phyloP scores from a whole-genome alignment of 2,113 vertebrate species.

The Amphiprion ocellaris region DNA sequence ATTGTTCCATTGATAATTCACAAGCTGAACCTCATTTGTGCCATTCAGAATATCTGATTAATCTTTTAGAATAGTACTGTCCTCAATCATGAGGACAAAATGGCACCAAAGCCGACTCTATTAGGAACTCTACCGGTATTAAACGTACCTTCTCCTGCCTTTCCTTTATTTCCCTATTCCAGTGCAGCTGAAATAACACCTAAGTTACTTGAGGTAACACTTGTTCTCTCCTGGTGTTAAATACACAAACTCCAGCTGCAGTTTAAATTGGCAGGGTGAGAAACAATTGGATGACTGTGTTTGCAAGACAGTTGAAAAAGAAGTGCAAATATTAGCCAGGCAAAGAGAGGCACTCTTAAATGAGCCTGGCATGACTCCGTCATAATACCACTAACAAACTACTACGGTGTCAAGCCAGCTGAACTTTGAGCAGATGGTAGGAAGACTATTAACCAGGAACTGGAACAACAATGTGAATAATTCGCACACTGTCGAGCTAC shows the following conservation, averaged over 20 bases:
- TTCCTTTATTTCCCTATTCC: slow-evolving; percentile 5
- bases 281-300: background rate
- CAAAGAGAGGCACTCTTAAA: slow-evolving; percentile 14
- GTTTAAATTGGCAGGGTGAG: slow-evolving; percentile 16
- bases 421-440: slow-evolving; percentile 66
- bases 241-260: slow-evolving; percentile 10
- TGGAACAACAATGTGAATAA: slow-evolving; percentile 67
- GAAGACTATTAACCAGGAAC: slow-evolving; percentile 47
- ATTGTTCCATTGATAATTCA: background rate
- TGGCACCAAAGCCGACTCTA: too few species aligned
- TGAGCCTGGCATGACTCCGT: slow-evolving; percentile 27
- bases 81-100: background rate
- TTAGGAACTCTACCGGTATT: background rate
- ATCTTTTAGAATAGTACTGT: background rate
- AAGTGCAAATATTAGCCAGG: slow-evolving; percentile 33
- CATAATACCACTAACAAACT: slow-evolving; percentile 40
- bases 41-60: background rate
- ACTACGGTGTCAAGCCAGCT: slow-evolving; percentile 41
- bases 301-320: slow-evolving; percentile 14
- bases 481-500: slow-evolving; percentile 52
- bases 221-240: background rate
- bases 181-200: slow-evolving; percentile 6
- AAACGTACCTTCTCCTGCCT: background rate
- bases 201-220: background rate
- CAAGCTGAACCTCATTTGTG: background rate